These are phyloP conservation scores for Coptodon bakossiorum DNA, from an alignment of 2,113 vertebrate species.

Conservation along the genomic window DNA sequence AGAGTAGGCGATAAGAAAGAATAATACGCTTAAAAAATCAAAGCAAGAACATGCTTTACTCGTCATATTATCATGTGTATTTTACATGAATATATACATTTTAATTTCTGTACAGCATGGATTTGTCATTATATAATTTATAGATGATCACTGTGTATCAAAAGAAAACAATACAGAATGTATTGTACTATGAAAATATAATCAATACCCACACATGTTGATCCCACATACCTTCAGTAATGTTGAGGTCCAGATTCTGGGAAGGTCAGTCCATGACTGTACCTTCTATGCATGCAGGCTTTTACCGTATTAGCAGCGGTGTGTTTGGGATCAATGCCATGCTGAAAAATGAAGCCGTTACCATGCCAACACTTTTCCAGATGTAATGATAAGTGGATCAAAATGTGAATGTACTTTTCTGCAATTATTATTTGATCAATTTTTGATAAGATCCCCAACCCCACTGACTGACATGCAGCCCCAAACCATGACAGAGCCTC, in stretches of 20 bases:
- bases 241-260: not conserved
- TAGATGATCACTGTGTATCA: not conserved
- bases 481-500: not conserved
- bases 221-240: not conserved
- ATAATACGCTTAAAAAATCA: not conserved
- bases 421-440: not conserved
- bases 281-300: rapidly evolving
- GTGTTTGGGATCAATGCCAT: not conserved
- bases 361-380: not conserved
- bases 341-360: not conserved
- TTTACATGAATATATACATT: not conserved
- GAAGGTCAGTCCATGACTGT: not conserved
- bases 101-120: not conserved
- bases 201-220: not conserved
- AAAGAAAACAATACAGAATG: not conserved
- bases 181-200: not conserved
- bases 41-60: not conserved
- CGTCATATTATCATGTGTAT: not conserved
- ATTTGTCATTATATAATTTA: not conserved
- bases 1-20: not conserved
- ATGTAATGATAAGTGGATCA: not conserved
- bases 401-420: not conserved
- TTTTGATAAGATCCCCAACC: not conserved
- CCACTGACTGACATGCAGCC: not conserved
- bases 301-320: not conserved